These are phyloP conservation scores for Cassiopea xamachana DNA, from an alignment of 30 jellyfish, hydroid and myxozoan species.

Conservation along the genomic window DNA sequence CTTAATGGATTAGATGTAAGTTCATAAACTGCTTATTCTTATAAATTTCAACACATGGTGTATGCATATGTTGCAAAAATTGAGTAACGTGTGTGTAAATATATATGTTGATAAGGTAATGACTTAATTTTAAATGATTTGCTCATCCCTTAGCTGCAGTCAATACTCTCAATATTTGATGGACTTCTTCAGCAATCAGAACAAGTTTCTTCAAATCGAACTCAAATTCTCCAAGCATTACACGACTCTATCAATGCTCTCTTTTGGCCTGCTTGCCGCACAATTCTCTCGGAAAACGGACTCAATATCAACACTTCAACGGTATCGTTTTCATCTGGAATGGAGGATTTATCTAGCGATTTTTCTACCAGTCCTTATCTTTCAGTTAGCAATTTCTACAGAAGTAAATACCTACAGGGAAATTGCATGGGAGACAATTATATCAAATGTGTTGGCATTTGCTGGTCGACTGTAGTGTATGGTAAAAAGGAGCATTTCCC, in stretches of 20 bases:
- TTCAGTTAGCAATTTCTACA: constrained; percentile 20
- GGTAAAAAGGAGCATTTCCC: constrained; percentile 16
- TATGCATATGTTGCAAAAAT: too few relatives aligned
- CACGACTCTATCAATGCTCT: constrained; percentile 1
- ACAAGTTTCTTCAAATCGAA: neutral
- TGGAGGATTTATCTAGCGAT: constrained; percentile 17
- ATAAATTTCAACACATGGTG: too few relatives aligned
- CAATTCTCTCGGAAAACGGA: constrained; percentile 7
- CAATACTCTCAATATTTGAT: constrained; percentile 29
- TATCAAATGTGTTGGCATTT: constrained; percentile 29
- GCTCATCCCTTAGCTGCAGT: neutral
- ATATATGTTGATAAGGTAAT: too few relatives aligned
- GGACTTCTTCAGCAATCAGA: constrained; percentile 20
- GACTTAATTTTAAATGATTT: neutral
- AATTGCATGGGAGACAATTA: constrained; percentile 23
- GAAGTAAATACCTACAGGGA: constrained; percentile 4
- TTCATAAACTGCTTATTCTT: too few relatives aligned
- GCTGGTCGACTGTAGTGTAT: constrained; percentile 43
- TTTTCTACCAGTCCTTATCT: constrained; percentile 2
- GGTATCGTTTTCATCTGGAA: constrained; percentile 27
- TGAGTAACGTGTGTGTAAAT: too few relatives aligned
- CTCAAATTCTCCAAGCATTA: constrained; percentile 10
- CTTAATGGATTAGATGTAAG: too few relatives aligned
- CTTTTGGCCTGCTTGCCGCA: constrained; percentile 17
- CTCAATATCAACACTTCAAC: constrained; percentile 17